Evolutionary conservation across 1,140 invertebrate species (phyloP).

Genomic region (Dolichoris vasculosae): DNA sequence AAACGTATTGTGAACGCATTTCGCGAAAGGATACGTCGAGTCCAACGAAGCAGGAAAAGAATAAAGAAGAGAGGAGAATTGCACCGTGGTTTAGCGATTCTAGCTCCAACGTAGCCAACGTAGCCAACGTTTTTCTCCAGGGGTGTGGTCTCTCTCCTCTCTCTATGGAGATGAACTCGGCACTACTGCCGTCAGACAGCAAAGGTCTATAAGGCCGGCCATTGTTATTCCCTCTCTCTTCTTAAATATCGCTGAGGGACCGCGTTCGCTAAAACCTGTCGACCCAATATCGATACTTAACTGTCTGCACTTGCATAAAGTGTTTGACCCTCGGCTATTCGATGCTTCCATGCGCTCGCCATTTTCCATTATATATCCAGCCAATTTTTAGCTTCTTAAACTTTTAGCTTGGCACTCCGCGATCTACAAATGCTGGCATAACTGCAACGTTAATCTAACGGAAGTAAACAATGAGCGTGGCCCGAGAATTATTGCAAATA

Average conservation of each 20-base stretch:
- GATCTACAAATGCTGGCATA: background rate
- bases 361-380: background rate
- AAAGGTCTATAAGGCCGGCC: background rate
- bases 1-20: background rate
- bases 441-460: slow-evolving; percentile 20
- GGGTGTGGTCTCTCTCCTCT: slow-evolving; percentile 54
- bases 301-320: background rate
- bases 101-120: too few species aligned
- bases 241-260: background rate
- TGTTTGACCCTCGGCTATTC: background rate
- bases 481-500: background rate
- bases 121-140: background rate
- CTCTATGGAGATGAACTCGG: slow-evolving; percentile 60
- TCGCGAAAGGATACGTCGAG: too few species aligned
- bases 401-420: background rate
- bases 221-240: slow-evolving; percentile 25
- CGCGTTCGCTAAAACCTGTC: background rate
- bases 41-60: too few species aligned
- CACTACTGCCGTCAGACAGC: background rate
- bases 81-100: background rate
- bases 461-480: slow-evolving; percentile 28
- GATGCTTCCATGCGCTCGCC: background rate
- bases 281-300: slow-evolving; percentile 1
- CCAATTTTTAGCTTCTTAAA: background rate
- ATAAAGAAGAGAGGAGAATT: background rate